These are phyloP conservation scores for Drosophila melanosoma DNA, from an alignment of 2,888 invertebrate species.

Conservation along the genomic window DNA sequence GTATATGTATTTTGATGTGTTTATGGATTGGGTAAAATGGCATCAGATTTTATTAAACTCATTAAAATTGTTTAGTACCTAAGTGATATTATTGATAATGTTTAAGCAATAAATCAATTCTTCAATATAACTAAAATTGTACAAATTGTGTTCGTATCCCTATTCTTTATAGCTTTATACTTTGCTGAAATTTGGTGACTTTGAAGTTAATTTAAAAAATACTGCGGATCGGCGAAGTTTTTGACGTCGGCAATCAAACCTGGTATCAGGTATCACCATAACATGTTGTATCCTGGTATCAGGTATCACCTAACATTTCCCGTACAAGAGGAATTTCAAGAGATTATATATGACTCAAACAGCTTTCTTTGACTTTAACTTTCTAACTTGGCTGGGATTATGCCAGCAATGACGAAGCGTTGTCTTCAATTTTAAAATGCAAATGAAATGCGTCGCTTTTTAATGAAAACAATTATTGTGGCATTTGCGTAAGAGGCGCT, in stretches of 20 bases:
- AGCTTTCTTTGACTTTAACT: neutral
- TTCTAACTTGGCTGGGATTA: neutral
- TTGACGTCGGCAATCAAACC: neutral
- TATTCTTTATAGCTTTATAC: neutral
- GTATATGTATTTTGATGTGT: constrained; percentile 40
- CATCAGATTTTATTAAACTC: constrained; percentile 54
- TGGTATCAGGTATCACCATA: neutral
- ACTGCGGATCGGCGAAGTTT: neutral
- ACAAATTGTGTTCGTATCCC: neutral
- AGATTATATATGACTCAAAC: neutral
- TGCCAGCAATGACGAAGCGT: neutral
- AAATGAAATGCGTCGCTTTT: constrained; percentile 57
- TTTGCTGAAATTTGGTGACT: neutral
- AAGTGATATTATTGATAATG: constrained; percentile 80
- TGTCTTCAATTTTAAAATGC: constrained; percentile 56
- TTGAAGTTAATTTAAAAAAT: neutral
- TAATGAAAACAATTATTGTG: constrained; percentile 82
- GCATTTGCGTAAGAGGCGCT: constrained; percentile 75
- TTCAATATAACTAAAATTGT: constrained; percentile 46
- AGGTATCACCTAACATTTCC: neutral
- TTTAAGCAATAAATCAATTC: constrained; percentile 81
- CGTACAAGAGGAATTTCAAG: neutral
- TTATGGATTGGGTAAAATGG: constrained; percentile 41
- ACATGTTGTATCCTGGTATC: neutral
- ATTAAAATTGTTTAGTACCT: constrained; percentile 78